These are phyloP conservation scores for Anniella stebbinsi DNA, from an alignment of 2,797 vertebrate species.

Conservation along the genomic window DNA sequence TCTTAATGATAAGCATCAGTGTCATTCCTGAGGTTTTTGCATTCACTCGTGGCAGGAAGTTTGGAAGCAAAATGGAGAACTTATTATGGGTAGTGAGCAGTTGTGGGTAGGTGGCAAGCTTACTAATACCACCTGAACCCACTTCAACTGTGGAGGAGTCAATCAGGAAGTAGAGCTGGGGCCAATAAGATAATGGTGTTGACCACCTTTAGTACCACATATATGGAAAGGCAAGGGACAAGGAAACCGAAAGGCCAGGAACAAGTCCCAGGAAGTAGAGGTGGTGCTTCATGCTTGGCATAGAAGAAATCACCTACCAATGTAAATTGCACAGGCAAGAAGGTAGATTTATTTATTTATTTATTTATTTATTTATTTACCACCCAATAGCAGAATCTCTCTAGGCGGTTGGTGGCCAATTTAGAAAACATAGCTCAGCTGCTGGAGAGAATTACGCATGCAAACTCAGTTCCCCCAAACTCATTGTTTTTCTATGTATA, in stretches of 20 bases:
- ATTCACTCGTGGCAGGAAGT: not conserved
- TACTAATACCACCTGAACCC: not conserved
- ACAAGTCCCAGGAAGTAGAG: constrained; percentile 68
- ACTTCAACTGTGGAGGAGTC: not conserved
- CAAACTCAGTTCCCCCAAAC: constrained; percentile 55
- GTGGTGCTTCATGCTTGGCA: constrained; percentile 63
- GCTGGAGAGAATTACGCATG: constrained; percentile 67
- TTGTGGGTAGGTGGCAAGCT: not conserved
- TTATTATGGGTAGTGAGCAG: not conserved
- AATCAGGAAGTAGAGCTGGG: not conserved
- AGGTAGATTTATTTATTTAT: constrained; percentile 51
- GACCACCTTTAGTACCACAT: not conserved
- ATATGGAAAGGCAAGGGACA: not conserved
- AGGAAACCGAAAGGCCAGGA: constrained; percentile 57
- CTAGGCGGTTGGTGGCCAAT: constrained; percentile 62
- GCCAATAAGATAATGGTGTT: not conserved
- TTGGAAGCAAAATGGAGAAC: not conserved
- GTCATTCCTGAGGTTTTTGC: not conserved
- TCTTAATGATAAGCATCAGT: not conserved
- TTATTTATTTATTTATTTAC: too few species aligned
- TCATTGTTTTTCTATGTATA: constrained; percentile 63
- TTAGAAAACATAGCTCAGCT: constrained; percentile 70
- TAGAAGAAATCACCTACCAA: constrained; percentile 66
- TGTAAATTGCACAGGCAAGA: constrained; percentile 72
- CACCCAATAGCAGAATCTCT: too few species aligned